Evolutionary conservation across 2,888 invertebrate genomes (phyloP).

Genomic region (Orthosia cruda): DNA sequence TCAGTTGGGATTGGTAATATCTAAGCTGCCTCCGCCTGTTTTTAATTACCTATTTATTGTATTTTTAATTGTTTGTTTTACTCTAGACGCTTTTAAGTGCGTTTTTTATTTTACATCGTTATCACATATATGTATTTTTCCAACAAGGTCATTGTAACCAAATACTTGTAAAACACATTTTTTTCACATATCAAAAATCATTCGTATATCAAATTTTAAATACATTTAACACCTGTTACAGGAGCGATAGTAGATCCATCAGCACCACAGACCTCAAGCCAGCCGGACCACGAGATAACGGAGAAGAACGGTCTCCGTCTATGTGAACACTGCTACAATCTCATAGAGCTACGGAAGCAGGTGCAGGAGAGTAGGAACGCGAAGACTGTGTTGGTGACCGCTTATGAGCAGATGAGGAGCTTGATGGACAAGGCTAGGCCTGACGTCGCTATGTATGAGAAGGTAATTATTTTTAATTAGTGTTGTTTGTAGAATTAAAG

Average conservation of each 20-base stretch:
- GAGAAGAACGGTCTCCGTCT: conserved; percentile 93
- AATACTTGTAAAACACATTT: no score
- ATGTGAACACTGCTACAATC: conserved; percentile 95
- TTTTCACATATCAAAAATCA: no score
- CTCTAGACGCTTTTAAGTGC: no score
- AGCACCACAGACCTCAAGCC: conserved; percentile 75
- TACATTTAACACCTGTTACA: conserved; percentile 64
- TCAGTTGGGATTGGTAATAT: no score
- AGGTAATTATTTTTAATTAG: conserved; percentile 76
- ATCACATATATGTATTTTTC: no score
- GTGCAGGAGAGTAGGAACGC: conserved; percentile 96
- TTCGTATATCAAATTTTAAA: background rate
- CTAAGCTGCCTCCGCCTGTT: no score
- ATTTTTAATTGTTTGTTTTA: no score
- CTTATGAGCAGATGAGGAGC: conserved; percentile 96
- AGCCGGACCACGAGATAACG: conserved; percentile 81
- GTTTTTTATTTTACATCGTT: no score
- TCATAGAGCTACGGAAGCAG: conserved; percentile 95
- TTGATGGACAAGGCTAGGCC: conserved; percentile 95
- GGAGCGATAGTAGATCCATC: conserved; percentile 90
- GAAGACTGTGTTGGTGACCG: conserved; percentile 95
- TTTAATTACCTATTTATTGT: no score
- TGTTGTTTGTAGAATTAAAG: no score
- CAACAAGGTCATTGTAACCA: no score
- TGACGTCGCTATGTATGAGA: conserved; percentile 93